Evolutionary conservation across 2,113 vertebrate species (phyloP).

Genomic region (Azemiops feae): DNA sequence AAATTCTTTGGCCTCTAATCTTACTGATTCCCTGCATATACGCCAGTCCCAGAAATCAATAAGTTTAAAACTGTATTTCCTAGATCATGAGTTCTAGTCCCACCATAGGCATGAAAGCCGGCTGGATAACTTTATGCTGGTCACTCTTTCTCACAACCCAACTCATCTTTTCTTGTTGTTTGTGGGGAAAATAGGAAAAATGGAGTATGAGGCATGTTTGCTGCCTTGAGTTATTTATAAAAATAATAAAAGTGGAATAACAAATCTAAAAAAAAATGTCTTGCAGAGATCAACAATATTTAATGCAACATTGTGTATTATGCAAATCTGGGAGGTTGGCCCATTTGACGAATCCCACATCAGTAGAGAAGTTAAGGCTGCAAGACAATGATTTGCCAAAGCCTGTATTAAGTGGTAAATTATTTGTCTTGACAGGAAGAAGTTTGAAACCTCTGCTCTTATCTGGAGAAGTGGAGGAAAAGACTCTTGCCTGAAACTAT

Average conservation of each 20-base stretch:
- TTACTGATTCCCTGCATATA: background rate
- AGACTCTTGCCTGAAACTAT: background rate
- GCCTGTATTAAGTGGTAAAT: background rate
- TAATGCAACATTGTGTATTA: background rate
- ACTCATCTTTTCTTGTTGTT: background rate
- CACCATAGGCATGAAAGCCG: background rate
- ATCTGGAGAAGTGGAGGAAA: background rate
- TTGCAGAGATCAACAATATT: background rate
- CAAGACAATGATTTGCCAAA: background rate
- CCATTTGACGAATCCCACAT: background rate
- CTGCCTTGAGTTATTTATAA: background rate
- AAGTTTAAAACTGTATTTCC: background rate
- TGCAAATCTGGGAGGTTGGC: background rate
- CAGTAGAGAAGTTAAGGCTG: background rate
- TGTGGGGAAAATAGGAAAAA: background rate
- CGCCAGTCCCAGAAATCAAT: background rate
- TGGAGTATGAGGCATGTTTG: background rate
- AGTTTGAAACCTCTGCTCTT: background rate
- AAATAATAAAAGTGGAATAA: background rate
- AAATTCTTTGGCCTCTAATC: background rate
- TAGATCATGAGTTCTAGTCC: background rate
- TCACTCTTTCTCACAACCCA: background rate
- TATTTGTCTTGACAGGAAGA: background rate
- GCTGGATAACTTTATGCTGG: background rate
- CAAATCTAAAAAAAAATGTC: background rate